Conservation (phyloP, 2,113 vertebrate genomes). For the Bombycilla garrulus region DNA sequence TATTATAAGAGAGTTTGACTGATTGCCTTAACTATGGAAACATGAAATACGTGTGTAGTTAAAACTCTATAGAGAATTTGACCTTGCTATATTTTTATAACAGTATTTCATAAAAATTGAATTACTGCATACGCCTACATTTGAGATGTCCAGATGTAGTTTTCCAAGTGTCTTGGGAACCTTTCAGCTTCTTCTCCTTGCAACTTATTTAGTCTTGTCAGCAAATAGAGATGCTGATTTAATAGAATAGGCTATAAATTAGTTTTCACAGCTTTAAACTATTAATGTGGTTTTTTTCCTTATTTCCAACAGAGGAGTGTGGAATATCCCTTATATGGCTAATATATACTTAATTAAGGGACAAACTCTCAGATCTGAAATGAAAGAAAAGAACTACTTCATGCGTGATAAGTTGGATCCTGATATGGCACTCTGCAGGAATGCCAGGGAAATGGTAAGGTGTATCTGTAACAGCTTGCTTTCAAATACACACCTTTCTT, state of each 20-base stretch:
- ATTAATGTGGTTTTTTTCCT: background rate
- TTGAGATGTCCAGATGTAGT: slow-evolving; percentile 23
- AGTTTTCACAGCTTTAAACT: background rate
- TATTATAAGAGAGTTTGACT: background rate
- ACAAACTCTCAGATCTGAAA: slow-evolving; percentile 82
- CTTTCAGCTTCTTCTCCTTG: background rate
- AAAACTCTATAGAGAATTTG: background rate
- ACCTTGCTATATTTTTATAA: background rate
- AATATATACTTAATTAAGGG: slow-evolving; percentile 93
- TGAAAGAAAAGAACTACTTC: slow-evolving; percentile 93
- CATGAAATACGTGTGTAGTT: background rate
- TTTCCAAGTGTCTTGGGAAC: background rate
- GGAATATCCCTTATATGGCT: slow-evolving; percentile 96
- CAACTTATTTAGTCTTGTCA: background rate
- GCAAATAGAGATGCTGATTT: background rate
- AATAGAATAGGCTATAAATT: background rate
- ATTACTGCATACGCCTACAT: background rate
- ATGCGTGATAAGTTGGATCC: slow-evolving; percentile 91
- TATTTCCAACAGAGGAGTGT: slow-evolving; percentile 82
- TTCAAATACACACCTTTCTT: background rate
- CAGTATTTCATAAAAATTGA: background rate
- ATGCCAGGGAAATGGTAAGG: slow-evolving; percentile 92
- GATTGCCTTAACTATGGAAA: background rate
- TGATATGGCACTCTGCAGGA: slow-evolving; percentile 94
- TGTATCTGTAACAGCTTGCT: background rate